Evolutionary conservation across 2,888 invertebrate genomes (phyloP), one percentile per base, ranked within the genome.

Genomic region (Elegia similella): DNA sequence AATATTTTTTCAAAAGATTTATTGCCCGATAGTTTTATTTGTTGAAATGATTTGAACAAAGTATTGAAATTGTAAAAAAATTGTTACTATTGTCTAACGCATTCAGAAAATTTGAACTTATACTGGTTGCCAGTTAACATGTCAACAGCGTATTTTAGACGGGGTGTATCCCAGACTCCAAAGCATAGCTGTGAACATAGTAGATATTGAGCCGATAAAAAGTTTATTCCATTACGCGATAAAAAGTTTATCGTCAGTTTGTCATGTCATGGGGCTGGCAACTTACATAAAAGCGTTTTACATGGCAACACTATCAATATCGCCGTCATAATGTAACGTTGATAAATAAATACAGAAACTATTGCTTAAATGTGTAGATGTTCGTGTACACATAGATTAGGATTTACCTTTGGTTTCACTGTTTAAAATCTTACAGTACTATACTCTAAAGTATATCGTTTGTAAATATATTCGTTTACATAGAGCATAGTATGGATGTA

Each of bases 1-100:
- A 73, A 75, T 78, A 74, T 71, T 68, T 23, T 69, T 76, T 77
- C 58, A 62, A 66, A 76, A 80, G 73, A 75, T 73, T 77, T 80
- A 80, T 79, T 79, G 74, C 58, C 64, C 65, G 61, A 61, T 53
- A 43, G 52, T 55, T 23, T 55, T 59, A 56, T 60, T 61, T 44
- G 34, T 56, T 59, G 59, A 59, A 62, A 65, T 63, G 65, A 63
- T 76, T 79, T 82, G 78, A 64, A 76, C 78, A 77, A 78, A 79
- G 80, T 82, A 80, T 82, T 82, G 77, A 67, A 59, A 43, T 58
- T 60, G 57, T 59, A 48, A 57, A 23, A 23, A 23, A 57, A 56
- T 57, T 62, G 59, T 62, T 66, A 63, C 61, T 59, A 62, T 63
- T 62, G 55, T 68, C 68, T 64, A 47, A 17, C n/a, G n/a, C 10